Percentiles rank a stretch among this genome's conserved stretches.
Evolutionary conservation across 2,113 vertebrate species (phyloP).

Genomic region (Silurus asotus): DNA sequence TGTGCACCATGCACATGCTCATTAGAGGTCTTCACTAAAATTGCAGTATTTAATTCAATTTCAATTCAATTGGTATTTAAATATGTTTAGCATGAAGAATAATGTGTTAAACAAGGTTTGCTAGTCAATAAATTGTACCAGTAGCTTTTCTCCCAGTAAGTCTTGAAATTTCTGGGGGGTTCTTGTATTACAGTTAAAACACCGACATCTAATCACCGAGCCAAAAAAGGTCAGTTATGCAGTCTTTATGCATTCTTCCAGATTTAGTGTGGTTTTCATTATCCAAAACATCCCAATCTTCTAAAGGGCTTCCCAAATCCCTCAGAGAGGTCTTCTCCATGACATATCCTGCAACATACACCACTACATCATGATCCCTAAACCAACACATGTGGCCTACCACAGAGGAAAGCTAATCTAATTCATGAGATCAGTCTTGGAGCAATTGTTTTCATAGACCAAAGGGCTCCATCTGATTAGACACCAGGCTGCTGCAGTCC

Average conservation of each 20-base stretch:
- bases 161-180: conserved; percentile 57
- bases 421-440: conserved; percentile 49
- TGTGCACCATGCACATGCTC: conserved; percentile 57
- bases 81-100: not conserved
- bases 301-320: conserved; percentile 41
- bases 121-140: conserved; percentile 1
- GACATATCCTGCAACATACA: conserved; percentile 35
- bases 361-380: conserved; percentile 39
- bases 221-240: conserved; percentile 56
- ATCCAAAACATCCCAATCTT: conserved; percentile 49
- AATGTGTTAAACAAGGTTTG: conserved; percentile 36
- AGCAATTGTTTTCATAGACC: conserved; percentile 54
- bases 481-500: conserved; percentile 46
- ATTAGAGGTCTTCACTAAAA: conserved; percentile 29
- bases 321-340: conserved; percentile 37
- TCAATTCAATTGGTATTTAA: not conserved
- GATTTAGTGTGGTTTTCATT: conserved; percentile 56
- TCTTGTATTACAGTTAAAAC: conserved; percentile 67
- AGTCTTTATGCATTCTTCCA: conserved; percentile 61
- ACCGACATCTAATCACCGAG: conserved; percentile 61
- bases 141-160: conserved; percentile 43
- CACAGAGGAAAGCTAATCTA: conserved; percentile 41
- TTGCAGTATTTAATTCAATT: not conserved
- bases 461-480: conserved; percentile 53
- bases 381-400: conserved; percentile 45